Base-by-base conservation (phyloP, 1,140 invertebrate genomes). In the Trigoniulus corallinus region DNA sequence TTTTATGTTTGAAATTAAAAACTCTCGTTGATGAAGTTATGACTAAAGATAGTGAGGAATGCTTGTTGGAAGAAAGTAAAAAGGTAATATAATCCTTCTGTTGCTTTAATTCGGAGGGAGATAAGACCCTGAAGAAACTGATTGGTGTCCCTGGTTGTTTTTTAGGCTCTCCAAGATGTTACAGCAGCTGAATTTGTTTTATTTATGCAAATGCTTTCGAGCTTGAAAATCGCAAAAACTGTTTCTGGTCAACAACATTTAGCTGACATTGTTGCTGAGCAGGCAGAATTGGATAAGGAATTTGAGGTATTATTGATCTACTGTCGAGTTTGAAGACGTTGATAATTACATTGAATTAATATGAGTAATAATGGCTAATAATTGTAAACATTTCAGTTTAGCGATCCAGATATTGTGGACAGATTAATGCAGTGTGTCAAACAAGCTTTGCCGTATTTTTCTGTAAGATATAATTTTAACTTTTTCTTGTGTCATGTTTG, bases 121-220 rank as follows among this genome's bases (percentile, higher is more conserved):
- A 21, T 44, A 24, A 7, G 21, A 10, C 18, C 12, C 21, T 20
- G 18, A 20, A 7, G 21, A 44, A 21, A 21, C 24, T 44, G 1
- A 20, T 55, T 45, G 15, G 15, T 15, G 29, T 34, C 15, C 7
- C 7, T 40, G 29, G 55, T 56, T 54, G 54, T 51, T 54, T 62
- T 66, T 1, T 57, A 88, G 81, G 61, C 67, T 46, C 54, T 72
- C 47, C 56, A 63, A 50, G 84, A 88, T 74, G 81, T 88, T 12
- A 88, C 82, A 37, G 84, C 85, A 46, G 86, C 92, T 58, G 91
- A 96, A 68, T 94, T 94, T 70, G 79, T 88, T 53, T 74, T 79
- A 44, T 78, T 95, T 27, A 88, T 96, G 80, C 81, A 81, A 20
- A 74, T 92, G 49, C 69, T 96, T 53, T 78, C 77, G 1, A 77